Evolutionary conservation across 2,888 invertebrate species (phyloP).

Genomic region (Heliconius cydno): DNA sequence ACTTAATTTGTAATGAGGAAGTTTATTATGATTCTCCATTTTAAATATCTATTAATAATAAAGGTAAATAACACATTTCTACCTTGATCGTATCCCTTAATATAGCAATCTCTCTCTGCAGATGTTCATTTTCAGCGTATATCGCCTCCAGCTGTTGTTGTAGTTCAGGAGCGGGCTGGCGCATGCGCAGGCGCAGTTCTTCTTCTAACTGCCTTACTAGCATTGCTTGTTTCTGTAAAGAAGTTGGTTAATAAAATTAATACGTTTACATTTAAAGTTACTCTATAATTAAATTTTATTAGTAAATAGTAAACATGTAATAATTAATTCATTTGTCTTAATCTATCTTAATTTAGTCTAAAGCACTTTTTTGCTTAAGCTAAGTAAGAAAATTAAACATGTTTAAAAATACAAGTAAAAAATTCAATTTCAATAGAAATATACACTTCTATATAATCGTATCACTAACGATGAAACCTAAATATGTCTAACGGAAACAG

Average conservation of each 20-base stretch:
- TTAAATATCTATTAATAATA: not conserved
- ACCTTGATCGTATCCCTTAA: constrained; percentile 97
- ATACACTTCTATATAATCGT: not conserved
- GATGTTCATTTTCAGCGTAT: constrained; percentile 96
- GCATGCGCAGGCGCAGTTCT: constrained; percentile 93
- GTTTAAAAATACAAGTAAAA: not conserved
- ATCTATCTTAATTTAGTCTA: no score
- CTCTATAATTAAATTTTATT: no score
- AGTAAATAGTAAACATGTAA: not conserved
- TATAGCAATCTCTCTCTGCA: constrained; percentile 95
- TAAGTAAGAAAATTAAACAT: not conserved
- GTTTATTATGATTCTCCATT: not conserved
- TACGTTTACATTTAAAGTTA: no score
- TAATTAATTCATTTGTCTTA: no score
- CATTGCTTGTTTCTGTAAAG: constrained; percentile 96
- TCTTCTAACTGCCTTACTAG: constrained; percentile 96
- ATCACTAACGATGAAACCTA: constrained; percentile 12
- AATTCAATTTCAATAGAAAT: not conserved
- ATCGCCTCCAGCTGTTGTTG: constrained; percentile 96
- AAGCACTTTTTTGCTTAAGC: not conserved
- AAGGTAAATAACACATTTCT: not conserved
- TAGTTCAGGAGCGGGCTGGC: constrained; percentile 94
- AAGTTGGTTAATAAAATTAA: constrained; percentile 20
- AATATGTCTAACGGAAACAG: not conserved
- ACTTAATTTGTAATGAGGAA: no score